A percentile compares a stretch with the other conserved stretches of the same genome.
These are phyloP conservation scores for Stramonita haemastoma DNA, from an alignment of 2,888 invertebrate genomes.

Conservation along the genomic window DNA sequence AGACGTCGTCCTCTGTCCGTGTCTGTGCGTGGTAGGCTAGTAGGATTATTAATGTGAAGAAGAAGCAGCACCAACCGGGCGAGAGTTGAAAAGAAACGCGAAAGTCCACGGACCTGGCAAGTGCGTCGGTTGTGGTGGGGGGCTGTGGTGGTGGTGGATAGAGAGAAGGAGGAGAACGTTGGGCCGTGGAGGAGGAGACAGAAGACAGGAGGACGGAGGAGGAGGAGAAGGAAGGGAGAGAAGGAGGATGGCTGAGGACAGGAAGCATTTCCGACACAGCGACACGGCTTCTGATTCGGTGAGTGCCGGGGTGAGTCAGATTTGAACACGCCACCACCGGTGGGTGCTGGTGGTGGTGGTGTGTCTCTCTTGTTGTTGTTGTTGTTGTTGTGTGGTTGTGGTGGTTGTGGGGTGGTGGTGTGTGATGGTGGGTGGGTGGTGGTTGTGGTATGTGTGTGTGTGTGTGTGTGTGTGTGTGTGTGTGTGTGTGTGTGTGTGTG, in stretches of 20 bases:
- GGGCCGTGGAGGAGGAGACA: too few relatives aligned
- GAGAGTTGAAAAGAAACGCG: too few relatives aligned
- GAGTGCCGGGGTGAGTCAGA: slow-evolving; percentile 38
- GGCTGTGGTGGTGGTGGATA: not conserved
- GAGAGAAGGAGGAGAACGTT: not conserved
- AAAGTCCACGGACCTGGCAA: too few relatives aligned
- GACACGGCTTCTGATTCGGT: slow-evolving; percentile 58
- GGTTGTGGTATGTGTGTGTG: not conserved
- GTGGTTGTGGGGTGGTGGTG: not conserved
- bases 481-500: not conserved
- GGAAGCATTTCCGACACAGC: slow-evolving; percentile 57
- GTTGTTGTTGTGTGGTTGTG: not conserved
- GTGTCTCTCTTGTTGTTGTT: not conserved
- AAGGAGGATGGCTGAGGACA: slow-evolving; percentile 35
- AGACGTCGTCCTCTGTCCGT: too few relatives aligned
- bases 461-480: not conserved
- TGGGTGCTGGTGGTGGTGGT: not conserved
- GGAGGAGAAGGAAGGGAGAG: not conserved
- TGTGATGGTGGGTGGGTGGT: not conserved
- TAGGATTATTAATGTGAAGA: too few relatives aligned
- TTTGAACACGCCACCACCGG: not conserved
- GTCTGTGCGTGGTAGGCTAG: too few relatives aligned
- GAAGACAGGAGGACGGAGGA: too few relatives aligned
- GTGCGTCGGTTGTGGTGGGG: not conserved
- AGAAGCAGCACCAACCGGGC: too few relatives aligned